A percentile compares a stretch with the other conserved stretches of the same genome.
Conservation (phyloP, 2,113 vertebrate species). For the rat (Rattus norvegicus) region DNA sequence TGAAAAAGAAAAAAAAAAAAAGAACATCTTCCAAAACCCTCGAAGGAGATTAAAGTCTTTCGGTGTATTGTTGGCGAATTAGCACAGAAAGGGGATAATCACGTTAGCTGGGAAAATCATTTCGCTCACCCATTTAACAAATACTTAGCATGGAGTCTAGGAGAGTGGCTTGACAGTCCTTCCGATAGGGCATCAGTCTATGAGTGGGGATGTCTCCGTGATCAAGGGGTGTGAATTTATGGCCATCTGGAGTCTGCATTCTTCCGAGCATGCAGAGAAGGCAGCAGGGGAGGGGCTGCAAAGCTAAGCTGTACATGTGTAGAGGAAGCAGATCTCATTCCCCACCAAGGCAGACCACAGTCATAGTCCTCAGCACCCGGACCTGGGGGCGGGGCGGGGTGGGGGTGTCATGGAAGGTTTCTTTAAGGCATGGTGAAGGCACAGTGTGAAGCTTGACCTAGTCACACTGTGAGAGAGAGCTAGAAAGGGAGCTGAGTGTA, state of each 20-base stretch:
- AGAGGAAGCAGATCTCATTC: not conserved
- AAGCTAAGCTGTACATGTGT: not conserved
- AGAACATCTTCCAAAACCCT: not conserved
- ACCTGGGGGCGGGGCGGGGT: too few relatives aligned
- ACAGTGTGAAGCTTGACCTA: not conserved
- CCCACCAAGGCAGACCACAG: not conserved
- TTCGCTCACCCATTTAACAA: slow-evolving; percentile 8
- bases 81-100: not conserved
- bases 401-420: not conserved
- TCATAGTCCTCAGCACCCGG: not conserved
- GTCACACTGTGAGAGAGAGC: not conserved
- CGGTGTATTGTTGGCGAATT: not conserved
- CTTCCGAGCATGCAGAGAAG: not conserved
- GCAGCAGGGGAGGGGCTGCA: not conserved
- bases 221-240: not conserved
- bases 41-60: not conserved
- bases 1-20: not conserved
- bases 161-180: not conserved
- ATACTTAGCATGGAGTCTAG: not conserved
- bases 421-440: not conserved
- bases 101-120: not conserved
- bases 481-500: not conserved
- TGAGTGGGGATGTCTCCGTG: not conserved
- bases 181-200: not conserved
- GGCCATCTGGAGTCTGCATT: not conserved